Conservation (phyloP, 1,140 invertebrate genomes). For the Leucophenga varia region DNA sequence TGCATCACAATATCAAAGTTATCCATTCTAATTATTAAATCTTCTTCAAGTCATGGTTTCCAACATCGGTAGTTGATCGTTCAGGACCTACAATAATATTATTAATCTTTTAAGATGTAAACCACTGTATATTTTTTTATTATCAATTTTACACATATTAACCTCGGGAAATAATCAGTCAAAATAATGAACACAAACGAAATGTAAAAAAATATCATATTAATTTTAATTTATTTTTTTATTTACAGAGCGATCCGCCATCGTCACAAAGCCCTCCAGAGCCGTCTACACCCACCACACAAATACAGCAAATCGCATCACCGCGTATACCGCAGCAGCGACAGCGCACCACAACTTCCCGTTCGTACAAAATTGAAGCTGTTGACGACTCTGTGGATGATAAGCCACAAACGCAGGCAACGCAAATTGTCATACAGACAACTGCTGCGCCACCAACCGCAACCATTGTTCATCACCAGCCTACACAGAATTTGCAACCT, state of each 20-base stretch:
- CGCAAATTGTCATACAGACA: conserved; percentile 53
- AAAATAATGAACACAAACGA: no score
- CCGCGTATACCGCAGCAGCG: conserved; percentile 16
- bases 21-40: no score
- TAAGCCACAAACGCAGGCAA: conserved; percentile 37
- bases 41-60: no score
- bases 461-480: conserved; percentile 5
- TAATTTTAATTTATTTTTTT: conserved; percentile 7
- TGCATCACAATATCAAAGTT: no score
- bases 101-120: no score
- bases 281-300: conserved; percentile 21
- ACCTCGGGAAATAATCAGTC: no score
- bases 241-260: conserved; percentile 24
- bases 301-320: conserved; percentile 17
- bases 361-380: conserved; percentile 51
- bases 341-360: conserved; percentile 14
- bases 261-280: conserved; percentile 22
- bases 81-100: no score
- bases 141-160: no score
- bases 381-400: conserved; percentile 48
- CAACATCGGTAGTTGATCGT: no score
- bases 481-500: conserved; percentile 6
- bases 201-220: not conserved
- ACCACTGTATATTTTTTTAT: no score
- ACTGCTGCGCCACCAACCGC: conserved; percentile 32